Percentiles rank a stretch among this genome's conserved stretches.
These are phyloP conservation scores for Junco hyemalis DNA, from an alignment of 2,113 vertebrate species.

Conservation along the genomic window DNA sequence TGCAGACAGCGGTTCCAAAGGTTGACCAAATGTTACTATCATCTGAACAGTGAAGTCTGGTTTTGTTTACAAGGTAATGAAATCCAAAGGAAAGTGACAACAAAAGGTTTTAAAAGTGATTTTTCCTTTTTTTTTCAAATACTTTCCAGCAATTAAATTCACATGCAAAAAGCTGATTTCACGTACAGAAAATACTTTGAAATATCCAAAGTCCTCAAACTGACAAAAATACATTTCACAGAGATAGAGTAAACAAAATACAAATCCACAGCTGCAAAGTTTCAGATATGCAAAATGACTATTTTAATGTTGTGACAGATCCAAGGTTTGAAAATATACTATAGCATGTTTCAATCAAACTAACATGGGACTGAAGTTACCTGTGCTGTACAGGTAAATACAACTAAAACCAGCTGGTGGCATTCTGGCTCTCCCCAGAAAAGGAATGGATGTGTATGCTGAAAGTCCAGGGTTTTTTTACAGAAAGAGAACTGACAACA, in stretches of 20 bases:
- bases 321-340: not conserved
- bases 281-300: not conserved
- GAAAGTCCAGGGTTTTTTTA: not conserved
- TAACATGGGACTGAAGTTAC: not conserved
- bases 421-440: slow-evolving; percentile 17
- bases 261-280: slow-evolving; percentile 26
- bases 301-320: not conserved
- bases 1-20: not conserved
- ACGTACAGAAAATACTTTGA: not conserved
- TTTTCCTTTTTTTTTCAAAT: not conserved
- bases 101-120: not conserved
- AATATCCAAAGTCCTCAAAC: slow-evolving; percentile 2
- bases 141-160: slow-evolving; percentile 21
- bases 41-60: not conserved
- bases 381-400: slow-evolving; percentile 9
- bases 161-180: slow-evolving; percentile 42
- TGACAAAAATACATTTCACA: slow-evolving; percentile 48
- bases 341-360: not conserved
- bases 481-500: slow-evolving; percentile 21
- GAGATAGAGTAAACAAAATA: slow-evolving; percentile 46
- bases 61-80: not conserved
- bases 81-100: slow-evolving; percentile 28
- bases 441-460: not conserved
- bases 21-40: not conserved
- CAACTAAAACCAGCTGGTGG: not conserved